A percentile compares a stretch with the other conserved stretches of the same genome.
These are phyloP conservation scores for Elachura formosa DNA, from an alignment of 2,113 vertebrate species.

Conservation along the genomic window DNA sequence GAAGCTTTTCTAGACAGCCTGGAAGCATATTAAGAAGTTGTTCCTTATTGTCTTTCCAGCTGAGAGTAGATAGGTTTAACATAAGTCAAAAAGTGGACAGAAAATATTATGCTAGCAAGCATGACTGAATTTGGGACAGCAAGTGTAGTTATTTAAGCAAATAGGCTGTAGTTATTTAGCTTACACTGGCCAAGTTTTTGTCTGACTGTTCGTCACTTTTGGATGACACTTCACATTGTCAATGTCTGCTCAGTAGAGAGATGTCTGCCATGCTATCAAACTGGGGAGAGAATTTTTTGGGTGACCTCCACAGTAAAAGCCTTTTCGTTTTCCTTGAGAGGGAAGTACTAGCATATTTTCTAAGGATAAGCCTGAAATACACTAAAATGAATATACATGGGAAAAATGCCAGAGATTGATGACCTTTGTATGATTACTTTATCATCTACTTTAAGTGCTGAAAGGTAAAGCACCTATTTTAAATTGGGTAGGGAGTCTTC, in stretches of 20 bases:
- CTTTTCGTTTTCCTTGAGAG: not conserved
- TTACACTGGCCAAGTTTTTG: not conserved
- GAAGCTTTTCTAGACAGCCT: not conserved
- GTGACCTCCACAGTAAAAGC: not conserved
- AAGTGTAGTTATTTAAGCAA: not conserved
- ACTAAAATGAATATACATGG: not conserved
- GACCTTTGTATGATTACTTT: not conserved
- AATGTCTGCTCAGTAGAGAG: not conserved
- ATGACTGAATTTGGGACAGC: not conserved
- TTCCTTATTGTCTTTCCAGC: not conserved
- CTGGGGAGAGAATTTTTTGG: not conserved
- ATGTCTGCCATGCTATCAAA: not conserved
- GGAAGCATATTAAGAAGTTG: not conserved
- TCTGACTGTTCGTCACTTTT: not conserved
- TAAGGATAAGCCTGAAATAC: not conserved
- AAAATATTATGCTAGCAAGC: not conserved
- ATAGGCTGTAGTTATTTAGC: not conserved
- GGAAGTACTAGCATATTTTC: not conserved
- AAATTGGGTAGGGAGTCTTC: not conserved
- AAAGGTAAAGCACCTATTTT: not conserved
- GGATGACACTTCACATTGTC: not conserved
- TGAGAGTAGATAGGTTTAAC: constrained; percentile 3
- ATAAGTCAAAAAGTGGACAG: not conserved
- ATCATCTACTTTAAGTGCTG: not conserved
- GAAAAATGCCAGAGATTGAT: not conserved